Conservation (phyloP, 2,888 invertebrate species). For the Ornithoptera alexandrae region DNA sequence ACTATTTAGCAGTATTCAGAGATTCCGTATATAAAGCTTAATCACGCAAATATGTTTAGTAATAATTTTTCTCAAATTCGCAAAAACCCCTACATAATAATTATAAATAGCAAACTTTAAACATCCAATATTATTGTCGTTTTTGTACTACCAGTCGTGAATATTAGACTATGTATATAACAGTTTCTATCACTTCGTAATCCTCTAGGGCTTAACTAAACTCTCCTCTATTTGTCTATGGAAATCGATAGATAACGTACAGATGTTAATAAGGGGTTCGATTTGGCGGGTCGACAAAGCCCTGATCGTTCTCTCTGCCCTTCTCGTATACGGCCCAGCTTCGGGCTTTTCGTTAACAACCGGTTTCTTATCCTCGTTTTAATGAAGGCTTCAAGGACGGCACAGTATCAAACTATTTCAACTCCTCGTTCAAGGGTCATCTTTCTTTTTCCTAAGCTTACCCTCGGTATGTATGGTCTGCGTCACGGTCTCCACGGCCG, state of each 20-base stretch:
- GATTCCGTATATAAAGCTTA: slow-evolving; percentile 35
- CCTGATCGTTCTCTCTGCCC: slow-evolving; percentile 37
- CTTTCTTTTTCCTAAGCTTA: slow-evolving; percentile 91
- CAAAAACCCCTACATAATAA: slow-evolving; percentile 33
- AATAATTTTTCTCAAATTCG: slow-evolving; percentile 21
- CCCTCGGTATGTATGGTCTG: slow-evolving; percentile 95
- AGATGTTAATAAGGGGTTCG: too few species aligned
- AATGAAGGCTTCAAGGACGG: slow-evolving; percentile 38
- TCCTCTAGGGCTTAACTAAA: slow-evolving; percentile 4
- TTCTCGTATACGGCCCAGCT: slow-evolving; percentile 8
- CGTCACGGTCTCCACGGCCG: slow-evolving; percentile 93
- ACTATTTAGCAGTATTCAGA: slow-evolving; percentile 29
- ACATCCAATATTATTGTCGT: slow-evolving; percentile 61
- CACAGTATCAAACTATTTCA: slow-evolving; percentile 33
- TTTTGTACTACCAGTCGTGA: slow-evolving; percentile 61
- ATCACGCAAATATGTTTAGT: slow-evolving; percentile 9
- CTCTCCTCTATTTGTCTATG: neutral
- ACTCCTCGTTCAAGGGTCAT: slow-evolving; percentile 76
- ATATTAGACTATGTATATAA: slow-evolving; percentile 15
- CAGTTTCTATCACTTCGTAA: neutral
- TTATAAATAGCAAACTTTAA: slow-evolving; percentile 35
- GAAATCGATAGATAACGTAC: slow-evolving; percentile 4
- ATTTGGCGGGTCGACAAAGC: slow-evolving; percentile 33
- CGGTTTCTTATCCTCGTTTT: slow-evolving; percentile 10
- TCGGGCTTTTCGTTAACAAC: slow-evolving; percentile 1